Evolutionary conservation across 2,113 vertebrate species (phyloP).

Genomic region (Sardina pilchardus): DNA sequence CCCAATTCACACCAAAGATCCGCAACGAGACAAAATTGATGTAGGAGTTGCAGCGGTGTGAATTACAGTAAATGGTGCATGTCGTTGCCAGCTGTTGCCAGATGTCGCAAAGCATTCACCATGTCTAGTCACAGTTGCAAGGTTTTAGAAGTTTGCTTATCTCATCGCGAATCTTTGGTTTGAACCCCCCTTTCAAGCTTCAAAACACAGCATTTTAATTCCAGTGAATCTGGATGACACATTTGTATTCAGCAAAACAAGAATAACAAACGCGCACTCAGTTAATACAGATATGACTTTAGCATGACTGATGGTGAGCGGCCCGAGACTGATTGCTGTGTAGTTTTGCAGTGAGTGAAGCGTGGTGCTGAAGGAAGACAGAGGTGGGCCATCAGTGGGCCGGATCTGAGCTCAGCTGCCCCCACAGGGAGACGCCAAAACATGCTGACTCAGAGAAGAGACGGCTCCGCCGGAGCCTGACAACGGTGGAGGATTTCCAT

Average conservation of each 20-base stretch:
- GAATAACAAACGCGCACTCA: background rate
- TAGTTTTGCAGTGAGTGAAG: background rate
- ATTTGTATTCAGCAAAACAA: background rate
- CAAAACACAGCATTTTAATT: background rate
- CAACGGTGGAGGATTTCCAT: conserved; percentile 22
- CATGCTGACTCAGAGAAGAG: conserved; percentile 15
- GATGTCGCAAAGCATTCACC: no score
- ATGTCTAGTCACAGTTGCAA: no score
- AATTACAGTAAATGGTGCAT: no score
- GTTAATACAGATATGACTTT: background rate
- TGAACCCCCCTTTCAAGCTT: no score
- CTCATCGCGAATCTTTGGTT: no score
- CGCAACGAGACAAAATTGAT: no score
- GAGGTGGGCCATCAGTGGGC: conserved; percentile 24
- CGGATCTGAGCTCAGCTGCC: conserved; percentile 14
- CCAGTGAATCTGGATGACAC: background rate
- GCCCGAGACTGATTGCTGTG: background rate
- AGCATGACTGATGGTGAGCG: conserved; percentile 17
- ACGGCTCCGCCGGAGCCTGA: background rate
- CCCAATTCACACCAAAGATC: no score
- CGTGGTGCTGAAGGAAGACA: conserved; percentile 17
- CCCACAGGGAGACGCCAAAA: background rate
- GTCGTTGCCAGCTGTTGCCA: no score
- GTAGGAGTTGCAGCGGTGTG: no score
- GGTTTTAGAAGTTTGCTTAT: no score